Evolutionary conservation across 2,797 vertebrate species (phyloP).

Genomic region (Rhinoraja longicauda): DNA sequence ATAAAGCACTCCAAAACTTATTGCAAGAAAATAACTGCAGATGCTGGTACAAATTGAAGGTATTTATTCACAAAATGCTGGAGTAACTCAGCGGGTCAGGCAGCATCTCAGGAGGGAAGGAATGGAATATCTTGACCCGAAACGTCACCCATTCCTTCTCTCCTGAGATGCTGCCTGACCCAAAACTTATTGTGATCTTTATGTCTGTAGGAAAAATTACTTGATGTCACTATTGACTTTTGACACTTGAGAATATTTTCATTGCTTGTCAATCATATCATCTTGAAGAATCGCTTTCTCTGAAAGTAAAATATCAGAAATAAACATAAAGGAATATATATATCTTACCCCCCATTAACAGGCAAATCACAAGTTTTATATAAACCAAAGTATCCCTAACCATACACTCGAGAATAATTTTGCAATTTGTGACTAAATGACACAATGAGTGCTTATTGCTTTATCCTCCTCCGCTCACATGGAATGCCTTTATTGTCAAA

Average conservation of each 20-base stretch:
- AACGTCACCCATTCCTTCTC: too few relatives aligned
- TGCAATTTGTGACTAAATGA: not conserved
- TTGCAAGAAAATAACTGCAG: too few relatives aligned
- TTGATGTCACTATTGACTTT: not conserved
- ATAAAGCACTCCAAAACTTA: not conserved
- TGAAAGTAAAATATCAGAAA: not conserved
- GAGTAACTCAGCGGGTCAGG: too few relatives aligned
- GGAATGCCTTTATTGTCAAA: not conserved
- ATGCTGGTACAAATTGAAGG: too few relatives aligned
- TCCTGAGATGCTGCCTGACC: too few relatives aligned
- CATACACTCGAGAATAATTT: not conserved
- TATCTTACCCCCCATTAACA: not conserved
- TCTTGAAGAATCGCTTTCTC: not conserved
- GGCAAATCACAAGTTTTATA: not conserved
- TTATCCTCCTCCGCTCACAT: not conserved
- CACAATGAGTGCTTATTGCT: too few relatives aligned
- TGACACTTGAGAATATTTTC: not conserved
- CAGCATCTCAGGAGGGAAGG: too few relatives aligned
- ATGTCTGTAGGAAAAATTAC: not conserved
- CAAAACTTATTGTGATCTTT: not conserved
- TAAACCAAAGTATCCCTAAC: not conserved
- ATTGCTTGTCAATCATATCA: not conserved
- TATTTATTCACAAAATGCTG: too few relatives aligned
- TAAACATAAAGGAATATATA: slow-evolving; percentile 8
- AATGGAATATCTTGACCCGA: too few relatives aligned